Evolutionary conservation across 2,888 invertebrate genomes (phyloP).

Genomic region (Eupithecia vulgata): DNA sequence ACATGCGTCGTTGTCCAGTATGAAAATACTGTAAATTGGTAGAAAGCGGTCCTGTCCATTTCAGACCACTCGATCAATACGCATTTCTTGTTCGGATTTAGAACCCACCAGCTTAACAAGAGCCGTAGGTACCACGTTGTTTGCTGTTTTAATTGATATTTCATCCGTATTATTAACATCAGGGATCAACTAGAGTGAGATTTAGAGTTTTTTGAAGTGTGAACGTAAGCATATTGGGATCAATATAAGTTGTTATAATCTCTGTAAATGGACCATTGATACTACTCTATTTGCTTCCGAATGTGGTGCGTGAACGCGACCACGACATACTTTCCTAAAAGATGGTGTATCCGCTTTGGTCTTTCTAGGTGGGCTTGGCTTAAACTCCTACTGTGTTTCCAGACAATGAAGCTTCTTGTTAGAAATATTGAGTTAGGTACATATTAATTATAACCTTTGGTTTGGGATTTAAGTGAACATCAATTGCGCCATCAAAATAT

Average conservation of each 20-base stretch:
- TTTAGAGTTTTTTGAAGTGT: constrained; percentile 47
- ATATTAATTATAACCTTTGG: not conserved
- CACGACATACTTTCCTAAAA: constrained; percentile 75
- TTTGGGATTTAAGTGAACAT: not conserved
- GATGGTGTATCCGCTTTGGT: constrained; percentile 68
- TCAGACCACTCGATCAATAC: constrained; percentile 26
- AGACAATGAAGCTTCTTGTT: not conserved
- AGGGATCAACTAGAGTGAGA: constrained; percentile 36
- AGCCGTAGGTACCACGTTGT: constrained; percentile 17
- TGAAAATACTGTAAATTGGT: constrained; percentile 31
- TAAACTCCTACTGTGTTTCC: constrained; percentile 26
- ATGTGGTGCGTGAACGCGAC: constrained; percentile 53
- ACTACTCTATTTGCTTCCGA: constrained; percentile 56
- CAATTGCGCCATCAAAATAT: not conserved
- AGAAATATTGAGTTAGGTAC: not conserved
- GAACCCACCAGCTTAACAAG: constrained; percentile 20
- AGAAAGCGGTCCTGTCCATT: constrained; percentile 27
- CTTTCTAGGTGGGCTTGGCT: constrained; percentile 66
- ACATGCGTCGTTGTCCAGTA: constrained; percentile 12
- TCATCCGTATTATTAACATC: constrained; percentile 50
- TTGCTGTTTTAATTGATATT: constrained; percentile 36
- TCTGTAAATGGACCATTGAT: not conserved
- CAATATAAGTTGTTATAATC: not conserved
- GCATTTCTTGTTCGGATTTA: constrained; percentile 26
- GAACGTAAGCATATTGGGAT: constrained; percentile 47